phyloP scores from a whole-genome alignment of 2,888 invertebrate species.

The Diarsia rubi region DNA sequence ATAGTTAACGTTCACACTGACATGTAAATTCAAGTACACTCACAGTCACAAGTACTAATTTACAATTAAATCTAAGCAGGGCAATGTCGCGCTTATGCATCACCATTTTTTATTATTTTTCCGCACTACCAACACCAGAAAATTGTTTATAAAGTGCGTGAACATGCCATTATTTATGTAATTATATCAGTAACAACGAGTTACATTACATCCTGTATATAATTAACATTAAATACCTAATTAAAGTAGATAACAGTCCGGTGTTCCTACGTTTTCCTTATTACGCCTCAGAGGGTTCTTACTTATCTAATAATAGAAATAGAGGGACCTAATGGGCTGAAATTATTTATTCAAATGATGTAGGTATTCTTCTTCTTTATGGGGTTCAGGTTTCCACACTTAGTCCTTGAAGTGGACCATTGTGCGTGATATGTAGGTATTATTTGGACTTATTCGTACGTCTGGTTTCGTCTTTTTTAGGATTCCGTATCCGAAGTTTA shows the following conservation, averaged over 20 bases:
- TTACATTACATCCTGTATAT: slow-evolving; percentile 84
- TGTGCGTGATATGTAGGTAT: too few species aligned
- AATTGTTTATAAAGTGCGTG: slow-evolving; percentile 80
- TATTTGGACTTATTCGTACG: too few species aligned
- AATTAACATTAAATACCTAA: slow-evolving; percentile 89
- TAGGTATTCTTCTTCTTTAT: too few species aligned
- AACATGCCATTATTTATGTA: slow-evolving; percentile 80
- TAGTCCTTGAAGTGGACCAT: too few species aligned
- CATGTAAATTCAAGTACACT: slow-evolving; percentile 1
- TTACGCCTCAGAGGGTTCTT: slow-evolving; percentile 66
- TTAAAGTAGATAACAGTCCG: slow-evolving; percentile 84
- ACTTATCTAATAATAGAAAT: slow-evolving; percentile 40
- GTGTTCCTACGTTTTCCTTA: slow-evolving; percentile 82
- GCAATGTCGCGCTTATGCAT: slow-evolving; percentile 49
- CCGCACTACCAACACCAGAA: slow-evolving; percentile 85
- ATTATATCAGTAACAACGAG: slow-evolving; percentile 81
- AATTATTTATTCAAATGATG: slow-evolving; percentile 39
- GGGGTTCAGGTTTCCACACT: too few species aligned
- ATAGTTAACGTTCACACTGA: neutral
- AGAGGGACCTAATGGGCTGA: slow-evolving; percentile 13
- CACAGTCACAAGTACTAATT: slow-evolving; percentile 26
- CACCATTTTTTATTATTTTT: slow-evolving; percentile 72
- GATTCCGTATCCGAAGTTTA: too few species aligned
- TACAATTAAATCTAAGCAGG: slow-evolving; percentile 50
- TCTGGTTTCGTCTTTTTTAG: too few species aligned